phyloP scores from a whole-genome alignment of 2,888 invertebrate species.

The Troides oblongomaculatus region DNA sequence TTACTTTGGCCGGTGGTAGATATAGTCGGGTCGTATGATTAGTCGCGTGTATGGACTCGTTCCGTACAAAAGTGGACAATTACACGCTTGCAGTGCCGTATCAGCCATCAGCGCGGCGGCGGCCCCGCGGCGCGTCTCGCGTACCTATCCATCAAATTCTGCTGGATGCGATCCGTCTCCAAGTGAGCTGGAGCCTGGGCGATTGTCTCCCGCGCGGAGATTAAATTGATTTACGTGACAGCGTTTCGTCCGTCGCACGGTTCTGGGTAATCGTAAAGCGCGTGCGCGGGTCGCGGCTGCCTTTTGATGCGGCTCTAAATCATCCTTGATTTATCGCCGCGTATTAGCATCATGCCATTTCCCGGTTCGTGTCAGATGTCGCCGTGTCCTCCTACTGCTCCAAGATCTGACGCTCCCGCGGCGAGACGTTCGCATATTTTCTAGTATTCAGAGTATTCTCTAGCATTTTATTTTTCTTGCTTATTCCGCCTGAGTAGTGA shows the following conservation, averaged over 20 bases:
- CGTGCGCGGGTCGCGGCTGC: slow-evolving; percentile 48
- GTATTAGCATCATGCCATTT: slow-evolving; percentile 44
- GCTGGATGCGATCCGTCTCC: slow-evolving; percentile 21
- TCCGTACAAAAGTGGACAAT: slow-evolving; percentile 62
- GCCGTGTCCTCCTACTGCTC: background rate
- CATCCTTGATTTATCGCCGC: slow-evolving; percentile 53
- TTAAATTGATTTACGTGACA: slow-evolving; percentile 74
- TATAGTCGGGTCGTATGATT: slow-evolving; percentile 54
- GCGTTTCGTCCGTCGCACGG: slow-evolving; percentile 60
- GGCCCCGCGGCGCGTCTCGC: slow-evolving; percentile 28
- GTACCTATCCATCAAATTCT: slow-evolving; percentile 23
- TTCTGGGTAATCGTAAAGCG: slow-evolving; percentile 67
- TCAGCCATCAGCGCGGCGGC: slow-evolving; percentile 56
- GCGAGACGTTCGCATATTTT: background rate
- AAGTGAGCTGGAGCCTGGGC: slow-evolving; percentile 40
- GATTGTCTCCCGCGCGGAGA: slow-evolving; percentile 69
- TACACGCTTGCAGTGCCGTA: slow-evolving; percentile 58
- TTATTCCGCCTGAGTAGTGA: too few species aligned
- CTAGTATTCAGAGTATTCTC: too few species aligned
- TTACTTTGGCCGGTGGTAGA: slow-evolving; percentile 45
- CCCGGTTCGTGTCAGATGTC: slow-evolving; percentile 37
- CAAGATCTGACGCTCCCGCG: background rate
- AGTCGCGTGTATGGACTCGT: slow-evolving; percentile 48
- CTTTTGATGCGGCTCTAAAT: slow-evolving; percentile 66
- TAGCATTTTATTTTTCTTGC: too few species aligned